These are phyloP conservation scores for Silurus glanis DNA, from an alignment of 2,113 vertebrate genomes.

Conservation along the genomic window DNA sequence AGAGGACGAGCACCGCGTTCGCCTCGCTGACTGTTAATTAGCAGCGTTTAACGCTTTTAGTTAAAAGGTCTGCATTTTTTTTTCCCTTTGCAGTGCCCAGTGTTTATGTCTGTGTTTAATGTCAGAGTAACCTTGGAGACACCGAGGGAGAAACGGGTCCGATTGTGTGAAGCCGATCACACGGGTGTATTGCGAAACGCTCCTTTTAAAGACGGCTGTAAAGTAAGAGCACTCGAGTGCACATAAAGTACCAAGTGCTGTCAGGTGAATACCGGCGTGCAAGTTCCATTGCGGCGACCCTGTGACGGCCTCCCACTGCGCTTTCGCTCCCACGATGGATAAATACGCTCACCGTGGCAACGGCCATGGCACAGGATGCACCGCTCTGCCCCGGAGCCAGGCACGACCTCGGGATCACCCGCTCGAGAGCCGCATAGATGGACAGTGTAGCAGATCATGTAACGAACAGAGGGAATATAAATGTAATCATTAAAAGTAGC, in stretches of 20 bases:
- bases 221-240: slow-evolving; percentile 9
- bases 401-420: neutral
- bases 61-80: neutral
- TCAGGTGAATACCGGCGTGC: neutral
- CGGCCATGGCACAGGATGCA: neutral
- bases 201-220: neutral
- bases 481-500: neutral
- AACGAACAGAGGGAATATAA: neutral
- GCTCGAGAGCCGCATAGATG: neutral
- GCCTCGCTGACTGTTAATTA: neutral
- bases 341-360: neutral
- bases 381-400: neutral
- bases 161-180: neutral
- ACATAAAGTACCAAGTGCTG: neutral
- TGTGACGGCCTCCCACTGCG: neutral
- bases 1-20: neutral
- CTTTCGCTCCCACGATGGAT: neutral
- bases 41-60: neutral
- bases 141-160: neutral
- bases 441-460: neutral
- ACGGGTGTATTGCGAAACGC: neutral
- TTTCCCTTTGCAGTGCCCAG: neutral
- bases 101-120: neutral
- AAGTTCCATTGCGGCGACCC: neutral
- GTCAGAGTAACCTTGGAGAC: slow-evolving; percentile 24